Base-by-base conservation (phyloP, 2,113 vertebrate genomes). In the Anhinga rufa region DNA sequence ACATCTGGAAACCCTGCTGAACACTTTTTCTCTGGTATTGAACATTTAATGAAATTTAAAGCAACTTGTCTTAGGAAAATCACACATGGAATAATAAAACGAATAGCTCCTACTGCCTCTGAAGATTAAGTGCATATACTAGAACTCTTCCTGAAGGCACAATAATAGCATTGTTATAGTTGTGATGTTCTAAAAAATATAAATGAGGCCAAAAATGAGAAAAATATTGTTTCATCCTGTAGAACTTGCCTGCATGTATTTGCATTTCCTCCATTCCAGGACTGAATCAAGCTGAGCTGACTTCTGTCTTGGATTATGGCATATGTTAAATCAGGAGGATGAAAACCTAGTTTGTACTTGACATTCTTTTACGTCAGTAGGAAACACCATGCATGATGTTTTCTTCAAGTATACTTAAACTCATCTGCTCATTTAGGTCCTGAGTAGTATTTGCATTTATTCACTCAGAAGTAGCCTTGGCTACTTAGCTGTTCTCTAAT, bases 1-100 rank as follows among this genome's bases (percentile, higher is more conserved):
- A 81, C 9, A 17, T 19, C 16, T 38, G 15, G 22, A 79, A 49
- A 7, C 2, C 6, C 15, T 0, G 0, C 34, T 52, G 29, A 52
- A 51, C 18, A 52, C 7, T n/a, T 62, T 38, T 61, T 81, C 12
- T 70, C 46, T 77, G 57, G 12, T 51, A 48, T 14, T 40, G 14
- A 77, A 52, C 9, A 36, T 11, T 18, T 49, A 19, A 32, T 70
- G n/a, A 40, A 34, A 71, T 80, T 60, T 48, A 90, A 79, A 80
- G 16, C 5, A 52, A 25, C 21, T 83, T 86, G 17, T 31, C 18
- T 54, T 66, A 70, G 34, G 25, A 78, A 85, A 58, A 66, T 36
- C 20, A 22, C 24, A n/a, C 15, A 15, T 40, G 14, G 13, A 72
- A 85, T 88, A 71, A 28, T 28, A 80, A 61, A 9, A 66, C 4